Evolutionary conservation across 2,888 invertebrate species (phyloP), one percentile per base, ranked within the genome.

Genomic region (Caenorhabditis angaria): DNA sequence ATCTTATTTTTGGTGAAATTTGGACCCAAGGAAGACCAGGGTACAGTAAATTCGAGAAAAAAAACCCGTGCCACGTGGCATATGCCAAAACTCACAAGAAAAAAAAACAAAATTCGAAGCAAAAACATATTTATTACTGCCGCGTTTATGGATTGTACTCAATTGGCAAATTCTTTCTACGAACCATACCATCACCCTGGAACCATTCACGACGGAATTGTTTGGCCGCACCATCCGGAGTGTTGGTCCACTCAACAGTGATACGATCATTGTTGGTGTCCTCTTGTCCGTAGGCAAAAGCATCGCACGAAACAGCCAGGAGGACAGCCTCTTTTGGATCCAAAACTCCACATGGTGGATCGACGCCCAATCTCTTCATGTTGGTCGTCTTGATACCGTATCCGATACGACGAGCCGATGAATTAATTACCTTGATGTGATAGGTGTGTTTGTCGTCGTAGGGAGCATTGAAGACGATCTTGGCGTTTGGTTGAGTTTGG

Each of bases 311-410:
- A 25, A 70, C 70, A 54, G 70, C 70, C 22, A 70, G 29, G 1
- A 72, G 65, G 14, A 72, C 64, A 48, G 72, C 68, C 56, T 81
- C 78, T 71, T 81, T 81, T 59, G 81, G 81, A 68, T 81, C 81
- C 53, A 81, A 70, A 14, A 81, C 81, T 54, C 81, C 81, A 54
- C 77, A 69, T 35, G 80, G 73, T 59, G 81, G 81, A 57, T 81
- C 80, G 29, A 78, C 80, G 10, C 74, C 77, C 54, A 80, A 73
- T 57, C 80, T 64, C 71, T 81, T 81, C 81, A 80, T 78, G 77
- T 80, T 80, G 61, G 81, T 81, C 55, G 80, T 80, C 78, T 80
- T 80, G 80, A 80, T 70, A 25, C 73, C 78, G 76, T 68, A 80
- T 50, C 81, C 81, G 66, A 81, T 80, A 47, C 80, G 77, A 54